Base-by-base conservation (phyloP, 2,113 vertebrate species). In the Semnornis frantzii region DNA sequence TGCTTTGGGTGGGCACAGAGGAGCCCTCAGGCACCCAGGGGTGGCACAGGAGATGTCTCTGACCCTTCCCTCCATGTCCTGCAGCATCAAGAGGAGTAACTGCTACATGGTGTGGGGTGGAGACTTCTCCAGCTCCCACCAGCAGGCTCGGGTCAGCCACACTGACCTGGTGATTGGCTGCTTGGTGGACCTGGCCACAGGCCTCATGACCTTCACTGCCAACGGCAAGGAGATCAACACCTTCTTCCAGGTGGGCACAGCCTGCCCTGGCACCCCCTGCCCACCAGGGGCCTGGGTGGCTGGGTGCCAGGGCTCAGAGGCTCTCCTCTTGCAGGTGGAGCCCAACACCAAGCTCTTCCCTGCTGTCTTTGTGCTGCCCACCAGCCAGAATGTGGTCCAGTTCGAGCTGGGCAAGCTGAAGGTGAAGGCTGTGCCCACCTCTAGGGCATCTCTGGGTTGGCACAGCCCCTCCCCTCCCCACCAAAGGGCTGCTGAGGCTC, bases 101-200 rank as follows among this genome's bases (percentile, higher is more conserved):
- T 99, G 99, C 76, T 99, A 99, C 97, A 99, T 99, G 99, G 99
- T 99, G 16, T 99, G 99, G 98, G 99, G 98, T 6, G 99, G 98
- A 8, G 99, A 99, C 92, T 98, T 99, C 23, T 97, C 98, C 73
- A 98, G 97, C 96, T 98, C 96, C 30, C 97, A 98, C 10, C 99
- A 99, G 46, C 99, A 99, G 95, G 97, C 98, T 20, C 97, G 98
- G 33, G 98, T 99, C 96, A 98, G 98, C 95, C 98, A 99, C 85
- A 97, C 98, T 9, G 99, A 99, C 97, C 98, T 99, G 86, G 98
- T 99, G 90, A 98, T 99, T 71, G 99, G 99, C 71, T 99, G 99
- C 94, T 96, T 99, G 88, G 97, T 99, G 19, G 99, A 99, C 96
- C 93, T 99, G 96, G 99, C 98, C 21, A 99, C 99, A 3, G 99